These are phyloP conservation scores for Anguilla megastoma DNA, from an alignment of 2,797 vertebrate genomes.

Conservation along the genomic window DNA sequence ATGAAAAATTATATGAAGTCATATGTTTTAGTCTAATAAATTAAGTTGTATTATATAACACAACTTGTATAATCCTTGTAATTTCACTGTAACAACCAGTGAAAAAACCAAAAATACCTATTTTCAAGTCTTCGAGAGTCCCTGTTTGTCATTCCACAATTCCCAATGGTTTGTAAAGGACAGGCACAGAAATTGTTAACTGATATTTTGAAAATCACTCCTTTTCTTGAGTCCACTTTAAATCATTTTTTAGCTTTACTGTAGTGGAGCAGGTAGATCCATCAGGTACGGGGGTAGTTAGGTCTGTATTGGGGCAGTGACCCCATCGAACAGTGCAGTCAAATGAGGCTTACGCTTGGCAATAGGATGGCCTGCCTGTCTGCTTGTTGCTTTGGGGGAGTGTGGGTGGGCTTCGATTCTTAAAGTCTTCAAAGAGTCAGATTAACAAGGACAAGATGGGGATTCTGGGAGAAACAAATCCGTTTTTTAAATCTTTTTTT, in stretches of 20 bases:
- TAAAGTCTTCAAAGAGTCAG: neutral
- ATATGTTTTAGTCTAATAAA: neutral
- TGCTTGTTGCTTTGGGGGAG: neutral
- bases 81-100: constrained; percentile 9
- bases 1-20: neutral
- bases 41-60: neutral
- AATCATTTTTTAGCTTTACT: neutral
- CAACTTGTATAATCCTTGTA: neutral
- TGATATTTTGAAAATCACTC: constrained; percentile 8
- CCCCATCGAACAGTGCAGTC: neutral
- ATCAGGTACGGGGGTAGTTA: neutral
- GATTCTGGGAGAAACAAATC: neutral
- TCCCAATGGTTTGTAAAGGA: neutral
- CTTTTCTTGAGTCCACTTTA: neutral
- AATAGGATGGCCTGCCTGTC: neutral
- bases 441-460: neutral
- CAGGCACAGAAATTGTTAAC: neutral
- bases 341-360: constrained; percentile 13
- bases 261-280: constrained; percentile 1
- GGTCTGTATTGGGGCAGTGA: neutral
- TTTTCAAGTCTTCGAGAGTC: constrained; percentile 34
- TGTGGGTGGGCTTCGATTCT: neutral
- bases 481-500: neutral
- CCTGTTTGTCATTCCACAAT: constrained; percentile 11
- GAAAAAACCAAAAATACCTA: constrained; percentile 65